A percentile compares a stretch with the other conserved stretches of the same genome.
These are phyloP conservation scores for Erpetoichthys calabaricus DNA, from an alignment of 2,797 vertebrate species.

Conservation along the genomic window DNA sequence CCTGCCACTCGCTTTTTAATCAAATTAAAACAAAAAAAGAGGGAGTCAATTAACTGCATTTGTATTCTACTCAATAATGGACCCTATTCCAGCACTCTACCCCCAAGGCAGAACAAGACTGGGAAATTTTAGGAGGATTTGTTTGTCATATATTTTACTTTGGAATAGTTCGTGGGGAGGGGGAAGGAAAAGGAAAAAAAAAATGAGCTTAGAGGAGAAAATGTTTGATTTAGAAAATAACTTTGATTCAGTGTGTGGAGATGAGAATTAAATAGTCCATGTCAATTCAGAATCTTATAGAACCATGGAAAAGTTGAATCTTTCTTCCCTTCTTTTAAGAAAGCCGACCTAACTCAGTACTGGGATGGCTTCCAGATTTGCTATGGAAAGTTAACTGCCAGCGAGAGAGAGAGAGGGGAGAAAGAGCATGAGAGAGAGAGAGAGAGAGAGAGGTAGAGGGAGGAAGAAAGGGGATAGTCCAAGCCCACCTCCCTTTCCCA, in stretches of 20 bases:
- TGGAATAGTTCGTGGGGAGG: conserved; percentile 36
- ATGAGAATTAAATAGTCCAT: conserved; percentile 25
- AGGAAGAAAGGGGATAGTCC: conserved; percentile 22
- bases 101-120: conserved; percentile 38
- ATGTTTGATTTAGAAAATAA: conserved; percentile 3
- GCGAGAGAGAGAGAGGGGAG: conserved; percentile 29
- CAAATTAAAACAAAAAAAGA: conserved; percentile 81
- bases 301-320: conserved; percentile 53
- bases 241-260: conserved; percentile 13
- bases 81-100: conserved; percentile 48
- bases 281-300: conserved; percentile 30
- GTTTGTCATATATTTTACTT: background rate
- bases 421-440: conserved; percentile 15
- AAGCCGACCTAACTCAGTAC: conserved; percentile 39
- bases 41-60: conserved; percentile 62
- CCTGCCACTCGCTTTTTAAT: conserved; percentile 96
- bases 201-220: background rate
- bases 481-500: conserved; percentile 37
- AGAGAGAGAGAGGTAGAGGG: conserved; percentile 13
- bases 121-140: conserved; percentile 22
- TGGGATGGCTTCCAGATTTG: conserved; percentile 57
- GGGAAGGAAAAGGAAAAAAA: conserved; percentile 25
- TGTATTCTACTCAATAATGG: conserved; percentile 61
- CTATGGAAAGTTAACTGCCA: conserved; percentile 46
- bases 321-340: conserved; percentile 40